These are phyloP conservation scores for Pluvianellus socialis DNA, from an alignment of 2,113 vertebrate genomes.

Conservation along the genomic window DNA sequence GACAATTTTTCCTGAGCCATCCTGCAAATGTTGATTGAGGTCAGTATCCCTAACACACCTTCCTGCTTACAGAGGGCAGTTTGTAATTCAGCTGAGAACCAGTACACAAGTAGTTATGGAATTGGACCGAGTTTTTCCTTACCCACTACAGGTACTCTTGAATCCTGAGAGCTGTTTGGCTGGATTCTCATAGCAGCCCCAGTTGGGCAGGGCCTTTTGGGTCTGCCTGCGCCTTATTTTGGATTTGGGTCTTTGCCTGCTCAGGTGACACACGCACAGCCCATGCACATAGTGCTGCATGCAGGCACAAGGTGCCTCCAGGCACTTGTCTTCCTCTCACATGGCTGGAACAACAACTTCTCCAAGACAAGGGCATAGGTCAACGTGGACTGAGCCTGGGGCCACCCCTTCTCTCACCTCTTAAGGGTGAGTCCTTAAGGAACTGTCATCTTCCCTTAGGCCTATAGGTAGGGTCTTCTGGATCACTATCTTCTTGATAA, in stretches of 20 bases:
- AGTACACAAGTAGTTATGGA: background rate
- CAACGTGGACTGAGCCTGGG: background rate
- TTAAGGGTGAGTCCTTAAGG: background rate
- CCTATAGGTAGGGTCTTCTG: background rate
- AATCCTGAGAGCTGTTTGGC: background rate
- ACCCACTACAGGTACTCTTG: background rate
- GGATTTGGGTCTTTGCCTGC: background rate
- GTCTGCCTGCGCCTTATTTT: background rate
- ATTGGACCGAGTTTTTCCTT: background rate
- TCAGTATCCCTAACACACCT: background rate
- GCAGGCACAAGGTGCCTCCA: rapidly evolving
- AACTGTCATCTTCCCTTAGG: background rate
- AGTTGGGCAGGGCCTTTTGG: background rate
- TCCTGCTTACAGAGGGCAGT: background rate
- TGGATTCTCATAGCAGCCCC: background rate
- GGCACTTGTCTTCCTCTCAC: background rate
- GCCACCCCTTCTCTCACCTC: background rate
- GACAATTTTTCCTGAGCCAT: background rate
- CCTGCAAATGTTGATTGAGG: background rate
- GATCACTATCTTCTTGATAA: background rate
- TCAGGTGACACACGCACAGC: background rate
- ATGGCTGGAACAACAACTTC: background rate
- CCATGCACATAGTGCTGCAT: rapidly evolving
- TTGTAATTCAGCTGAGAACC: background rate
- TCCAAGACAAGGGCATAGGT: background rate